phyloP scores from a whole-genome alignment of 2,888 invertebrate species.

The Hoplodrina ambigua region DNA sequence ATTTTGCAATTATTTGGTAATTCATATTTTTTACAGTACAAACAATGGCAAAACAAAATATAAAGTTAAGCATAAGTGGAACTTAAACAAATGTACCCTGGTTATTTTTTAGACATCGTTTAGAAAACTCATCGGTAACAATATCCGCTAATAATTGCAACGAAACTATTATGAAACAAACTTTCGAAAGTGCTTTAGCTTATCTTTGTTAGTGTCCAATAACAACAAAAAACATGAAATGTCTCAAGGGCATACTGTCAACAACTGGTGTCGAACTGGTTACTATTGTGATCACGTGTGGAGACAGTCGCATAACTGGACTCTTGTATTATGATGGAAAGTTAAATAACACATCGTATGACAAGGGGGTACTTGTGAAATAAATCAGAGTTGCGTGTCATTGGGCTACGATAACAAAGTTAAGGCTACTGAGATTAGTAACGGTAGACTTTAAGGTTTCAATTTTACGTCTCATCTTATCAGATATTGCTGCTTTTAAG shows the following conservation, averaged over 20 bases:
- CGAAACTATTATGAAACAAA: conserved; percentile 17
- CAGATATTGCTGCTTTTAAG: neutral
- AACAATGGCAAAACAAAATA: neutral
- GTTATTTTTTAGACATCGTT: neutral
- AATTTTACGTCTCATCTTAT: neutral
- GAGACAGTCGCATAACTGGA: conserved; percentile 17
- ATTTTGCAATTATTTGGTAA: neutral
- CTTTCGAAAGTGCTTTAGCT: conserved; percentile 39
- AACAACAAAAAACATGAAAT: conserved; percentile 33
- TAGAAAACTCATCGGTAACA: conserved; percentile 11
- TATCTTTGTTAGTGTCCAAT: conserved; percentile 23
- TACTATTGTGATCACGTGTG: conserved; percentile 43
- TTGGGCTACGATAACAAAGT: neutral
- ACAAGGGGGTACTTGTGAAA: neutral
- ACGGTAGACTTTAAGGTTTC: neutral
- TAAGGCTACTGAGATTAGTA: neutral
- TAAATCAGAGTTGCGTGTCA: neutral
- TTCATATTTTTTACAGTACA: neutral
- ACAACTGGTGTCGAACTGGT: conserved; percentile 22
- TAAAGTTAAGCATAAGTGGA: neutral
- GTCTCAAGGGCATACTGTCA: conserved; percentile 40
- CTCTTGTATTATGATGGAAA: neutral
- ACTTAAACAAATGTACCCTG: no score
- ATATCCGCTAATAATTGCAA: neutral
- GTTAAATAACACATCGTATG: conserved; percentile 2